Base-by-base conservation (phyloP, 2,113 vertebrate genomes). In the Nycticryphes semicollaris region DNA sequence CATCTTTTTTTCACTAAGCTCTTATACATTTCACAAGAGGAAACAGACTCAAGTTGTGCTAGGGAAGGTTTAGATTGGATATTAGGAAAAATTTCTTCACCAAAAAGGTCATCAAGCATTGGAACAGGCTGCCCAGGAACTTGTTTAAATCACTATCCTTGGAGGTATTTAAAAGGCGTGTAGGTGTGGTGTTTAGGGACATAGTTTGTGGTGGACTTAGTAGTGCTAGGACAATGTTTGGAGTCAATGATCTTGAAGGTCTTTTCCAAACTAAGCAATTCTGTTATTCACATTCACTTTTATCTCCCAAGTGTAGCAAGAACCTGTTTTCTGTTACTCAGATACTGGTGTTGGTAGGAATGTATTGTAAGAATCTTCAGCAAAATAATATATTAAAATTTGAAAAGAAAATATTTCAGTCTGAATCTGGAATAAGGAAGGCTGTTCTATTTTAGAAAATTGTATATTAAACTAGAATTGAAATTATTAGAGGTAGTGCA, bases 401-500 rank as follows among this genome's bases (percentile, higher is more conserved):
- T 88, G 56, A 72, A 84, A 94, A 90, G 2, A 85, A 72, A 86
- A 72, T 83, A 76, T 90, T 51, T 91, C 24, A 27, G 10, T 51
- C 30, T 81, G 66, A 92, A 81, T 47, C 91, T 84, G 21, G 22
- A 39, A 54, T 82, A 77, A 94, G 37, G 51, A 66, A 73, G 5
- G 8, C 27, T 96, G 24, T 14, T 94, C 28, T 84, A 11, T 28
- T 96, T 94, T 92, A 73, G 81, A 80, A 95, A 95, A 93, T 81
- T 56, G 39, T 66, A 30, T 90, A 56, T 87, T 96, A 73, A 87
- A 88, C 43, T 66, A 53, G 7, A 23, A 93, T 90, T 91, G 54
- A 97, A 97, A 91, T 96, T 18, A 96, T 96, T 97, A 96, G 97
- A 95, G 62, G 78, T 85, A 87, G 24, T 25, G 23, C 54, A 96